Evolutionary conservation across 2,797 vertebrate genomes (phyloP).

Genomic region (Cercopithecus mitis): DNA sequence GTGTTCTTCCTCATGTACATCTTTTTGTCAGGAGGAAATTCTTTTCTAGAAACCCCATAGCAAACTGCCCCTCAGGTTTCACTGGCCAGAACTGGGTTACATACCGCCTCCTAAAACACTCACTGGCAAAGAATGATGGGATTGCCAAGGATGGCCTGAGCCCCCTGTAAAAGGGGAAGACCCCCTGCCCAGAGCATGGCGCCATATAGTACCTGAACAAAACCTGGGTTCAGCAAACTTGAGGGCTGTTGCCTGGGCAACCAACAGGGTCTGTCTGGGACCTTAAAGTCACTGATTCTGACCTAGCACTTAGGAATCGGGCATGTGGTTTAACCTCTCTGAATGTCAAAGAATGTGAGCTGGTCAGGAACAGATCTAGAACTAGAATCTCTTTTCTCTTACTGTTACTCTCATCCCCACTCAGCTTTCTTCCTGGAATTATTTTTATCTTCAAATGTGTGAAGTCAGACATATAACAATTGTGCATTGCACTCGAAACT

Average conservation of each 20-base stretch:
- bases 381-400: not conserved
- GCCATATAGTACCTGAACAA: not conserved
- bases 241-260: not conserved
- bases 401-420: not conserved
- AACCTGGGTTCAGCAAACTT: not conserved
- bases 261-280: not conserved
- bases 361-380: not conserved
- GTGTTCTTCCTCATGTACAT: not conserved
- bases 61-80: not conserved
- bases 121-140: not conserved
- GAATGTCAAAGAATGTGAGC: not conserved
- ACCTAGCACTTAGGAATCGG: not conserved
- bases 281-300: not conserved
- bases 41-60: not conserved
- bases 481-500: not conserved
- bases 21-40: not conserved
- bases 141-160: not conserved
- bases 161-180: not conserved
- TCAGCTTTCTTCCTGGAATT: not conserved
- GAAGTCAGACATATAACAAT: not conserved
- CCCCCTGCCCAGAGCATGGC: not conserved
- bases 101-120: not conserved
- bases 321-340: not conserved
- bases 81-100: not conserved
- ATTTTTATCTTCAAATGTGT: not conserved